A percentile compares a stretch with the other conserved stretches of the same genome.
phyloP scores from a whole-genome alignment of 2,797 vertebrate species.

The Limnodromus scolopaceus region DNA sequence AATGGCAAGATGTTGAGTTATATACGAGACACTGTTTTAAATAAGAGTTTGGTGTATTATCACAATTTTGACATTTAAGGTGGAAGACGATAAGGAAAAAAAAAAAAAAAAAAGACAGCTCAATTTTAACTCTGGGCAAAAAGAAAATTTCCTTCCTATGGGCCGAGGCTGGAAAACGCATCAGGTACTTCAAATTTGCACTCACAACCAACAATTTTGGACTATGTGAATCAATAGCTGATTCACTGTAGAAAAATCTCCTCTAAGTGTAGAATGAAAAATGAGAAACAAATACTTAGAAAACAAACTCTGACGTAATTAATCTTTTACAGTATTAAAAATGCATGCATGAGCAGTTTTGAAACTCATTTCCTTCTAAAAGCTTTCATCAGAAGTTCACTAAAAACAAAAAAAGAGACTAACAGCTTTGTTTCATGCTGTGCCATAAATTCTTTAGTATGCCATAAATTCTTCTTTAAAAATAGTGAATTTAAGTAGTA shows the following conservation, averaged over 20 bases:
- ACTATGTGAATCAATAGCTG: background rate
- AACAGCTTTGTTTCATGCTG: background rate
- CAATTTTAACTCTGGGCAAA: background rate
- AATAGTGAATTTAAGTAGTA: background rate
- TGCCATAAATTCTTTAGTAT: background rate
- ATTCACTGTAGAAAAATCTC: background rate
- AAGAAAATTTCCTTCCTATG: background rate
- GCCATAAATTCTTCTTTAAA: background rate
- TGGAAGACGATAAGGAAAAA: background rate
- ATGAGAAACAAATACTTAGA: background rate
- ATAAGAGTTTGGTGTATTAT: background rate
- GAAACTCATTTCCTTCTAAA: constrained; percentile 5
- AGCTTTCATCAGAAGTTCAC: background rate
- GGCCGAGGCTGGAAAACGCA: background rate
- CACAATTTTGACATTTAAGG: background rate
- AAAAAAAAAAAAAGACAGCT: background rate
- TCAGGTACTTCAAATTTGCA: background rate
- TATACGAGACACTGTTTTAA: background rate
- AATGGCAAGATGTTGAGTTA: background rate
- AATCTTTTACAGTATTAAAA: background rate
- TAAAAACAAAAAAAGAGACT: background rate
- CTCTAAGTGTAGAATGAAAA: background rate
- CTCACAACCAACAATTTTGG: background rate
- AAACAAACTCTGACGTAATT: background rate
- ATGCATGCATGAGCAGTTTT: background rate